Conservation (phyloP, 1,140 invertebrate genomes). For the Hydropsyche tenuis region DNA sequence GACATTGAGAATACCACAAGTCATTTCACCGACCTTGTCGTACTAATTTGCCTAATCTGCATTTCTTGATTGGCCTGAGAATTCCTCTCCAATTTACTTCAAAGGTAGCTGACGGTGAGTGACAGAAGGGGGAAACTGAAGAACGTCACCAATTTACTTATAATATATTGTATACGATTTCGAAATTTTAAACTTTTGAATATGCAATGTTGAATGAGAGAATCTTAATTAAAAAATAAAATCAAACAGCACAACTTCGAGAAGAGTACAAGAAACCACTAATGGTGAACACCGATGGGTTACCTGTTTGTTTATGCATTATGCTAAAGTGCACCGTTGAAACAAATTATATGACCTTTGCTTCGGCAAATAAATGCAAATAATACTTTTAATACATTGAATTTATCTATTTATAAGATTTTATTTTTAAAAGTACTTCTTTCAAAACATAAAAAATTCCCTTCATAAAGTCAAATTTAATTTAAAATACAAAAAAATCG, state of each 20-base stretch:
- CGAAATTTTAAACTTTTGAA: too few relatives aligned
- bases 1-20: conserved; percentile 39
- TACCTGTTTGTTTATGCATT: conserved; percentile 23
- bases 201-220: not conserved
- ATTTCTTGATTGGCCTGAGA: conserved; percentile 51
- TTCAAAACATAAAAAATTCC: too few relatives aligned
- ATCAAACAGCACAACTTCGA: not conserved
- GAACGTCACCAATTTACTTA: too few relatives aligned
- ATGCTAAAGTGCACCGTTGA: conserved; percentile 13
- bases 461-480: too few relatives aligned
- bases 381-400: too few relatives aligned
- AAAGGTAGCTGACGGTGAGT: conserved; percentile 28
- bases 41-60: conserved; percentile 49
- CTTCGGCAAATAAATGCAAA: too few relatives aligned
- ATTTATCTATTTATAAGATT: too few relatives aligned
- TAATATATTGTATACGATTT: not conserved
- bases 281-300: conserved; percentile 35
- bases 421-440: too few relatives aligned
- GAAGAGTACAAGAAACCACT: conserved; percentile 16
- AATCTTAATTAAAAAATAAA: not conserved
- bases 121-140: not conserved
- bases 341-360: conserved; percentile 21
- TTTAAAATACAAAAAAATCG: too few relatives aligned
- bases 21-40: conserved; percentile 45
- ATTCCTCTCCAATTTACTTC: conserved; percentile 39